These are phyloP conservation scores for Harlomillsia oculata DNA, from an alignment of 1,140 invertebrate species.

Conservation along the genomic window DNA sequence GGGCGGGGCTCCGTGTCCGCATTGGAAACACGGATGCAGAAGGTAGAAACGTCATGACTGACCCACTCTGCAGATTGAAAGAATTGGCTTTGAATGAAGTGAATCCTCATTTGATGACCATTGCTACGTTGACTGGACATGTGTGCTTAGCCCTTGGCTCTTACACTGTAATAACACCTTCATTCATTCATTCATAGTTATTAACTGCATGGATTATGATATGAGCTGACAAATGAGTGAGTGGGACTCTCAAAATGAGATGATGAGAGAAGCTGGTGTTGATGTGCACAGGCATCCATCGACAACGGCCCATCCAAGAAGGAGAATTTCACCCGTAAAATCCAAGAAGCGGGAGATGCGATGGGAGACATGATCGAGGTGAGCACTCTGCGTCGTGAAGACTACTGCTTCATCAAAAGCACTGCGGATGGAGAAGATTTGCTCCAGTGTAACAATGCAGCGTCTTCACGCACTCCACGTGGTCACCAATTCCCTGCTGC, in stretches of 20 bases:
- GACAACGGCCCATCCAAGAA: conserved; percentile 80
- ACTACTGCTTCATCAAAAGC: conserved; percentile 64
- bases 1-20: conserved; percentile 66
- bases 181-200: no score
- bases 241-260: no score
- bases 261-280: conserved; percentile 42
- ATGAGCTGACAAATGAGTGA: no score
- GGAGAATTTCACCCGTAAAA: conserved; percentile 49
- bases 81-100: conserved; percentile 52
- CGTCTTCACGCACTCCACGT: conserved; percentile 57
- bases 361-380: conserved; percentile 87
- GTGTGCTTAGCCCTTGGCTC: conserved; percentile 63
- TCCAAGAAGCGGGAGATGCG: conserved; percentile 62
- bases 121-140: conserved; percentile 90
- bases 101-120: conserved; percentile 81
- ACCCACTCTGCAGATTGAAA: conserved; percentile 71
- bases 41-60: conserved; percentile 89
- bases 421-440: conserved; percentile 78
- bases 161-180: conserved; percentile 24
- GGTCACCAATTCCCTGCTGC: conserved; percentile 83
- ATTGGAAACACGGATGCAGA: conserved; percentile 94
- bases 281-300: conserved; percentile 50
- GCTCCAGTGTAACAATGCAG: conserved; percentile 61
- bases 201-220: no score
- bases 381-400: conserved; percentile 72